These are phyloP conservation scores for Andrena camellia DNA, from an alignment of 2,888 invertebrate genomes.

Conservation along the genomic window DNA sequence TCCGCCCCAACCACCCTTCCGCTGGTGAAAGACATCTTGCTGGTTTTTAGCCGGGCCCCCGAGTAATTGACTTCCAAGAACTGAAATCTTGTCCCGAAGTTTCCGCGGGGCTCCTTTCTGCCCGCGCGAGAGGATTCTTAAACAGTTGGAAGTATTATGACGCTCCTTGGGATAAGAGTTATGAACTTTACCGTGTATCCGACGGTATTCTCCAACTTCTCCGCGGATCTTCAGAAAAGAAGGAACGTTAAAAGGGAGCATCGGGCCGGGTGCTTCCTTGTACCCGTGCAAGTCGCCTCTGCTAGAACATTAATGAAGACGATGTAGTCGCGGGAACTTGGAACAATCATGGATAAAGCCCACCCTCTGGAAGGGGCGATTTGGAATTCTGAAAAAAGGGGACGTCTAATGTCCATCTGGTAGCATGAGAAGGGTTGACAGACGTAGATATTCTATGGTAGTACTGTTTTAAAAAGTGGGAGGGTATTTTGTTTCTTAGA, in stretches of 20 bases:
- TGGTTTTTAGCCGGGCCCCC: constrained; percentile 50
- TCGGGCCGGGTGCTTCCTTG: background rate
- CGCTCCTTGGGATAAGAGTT: constrained; percentile 53
- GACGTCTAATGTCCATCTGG: no score
- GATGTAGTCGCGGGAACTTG: constrained; percentile 19
- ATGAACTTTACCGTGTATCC: constrained; percentile 47
- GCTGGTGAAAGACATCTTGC: constrained; percentile 4
- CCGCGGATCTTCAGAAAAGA: constrained; percentile 22
- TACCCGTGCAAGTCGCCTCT: background rate
- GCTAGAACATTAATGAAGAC: constrained; percentile 15
- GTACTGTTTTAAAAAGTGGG: no score
- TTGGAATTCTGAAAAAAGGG: background rate
- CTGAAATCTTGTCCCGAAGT: constrained; percentile 62
- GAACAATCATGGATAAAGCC: background rate
- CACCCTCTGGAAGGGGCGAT: background rate
- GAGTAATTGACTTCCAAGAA: constrained; percentile 67
- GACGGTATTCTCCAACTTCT: constrained; percentile 29
- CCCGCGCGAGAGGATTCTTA: constrained; percentile 54
- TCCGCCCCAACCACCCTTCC: background rate
- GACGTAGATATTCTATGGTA: no score
- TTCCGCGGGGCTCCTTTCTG: constrained; percentile 41
- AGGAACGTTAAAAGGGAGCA: background rate
- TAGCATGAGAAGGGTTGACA: no score
- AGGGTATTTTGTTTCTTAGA: no score
- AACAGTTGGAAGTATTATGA: constrained; percentile 57